phyloP scores from a whole-genome alignment of 2,888 invertebrate genomes.

The Pediacus dermestoides region DNA sequence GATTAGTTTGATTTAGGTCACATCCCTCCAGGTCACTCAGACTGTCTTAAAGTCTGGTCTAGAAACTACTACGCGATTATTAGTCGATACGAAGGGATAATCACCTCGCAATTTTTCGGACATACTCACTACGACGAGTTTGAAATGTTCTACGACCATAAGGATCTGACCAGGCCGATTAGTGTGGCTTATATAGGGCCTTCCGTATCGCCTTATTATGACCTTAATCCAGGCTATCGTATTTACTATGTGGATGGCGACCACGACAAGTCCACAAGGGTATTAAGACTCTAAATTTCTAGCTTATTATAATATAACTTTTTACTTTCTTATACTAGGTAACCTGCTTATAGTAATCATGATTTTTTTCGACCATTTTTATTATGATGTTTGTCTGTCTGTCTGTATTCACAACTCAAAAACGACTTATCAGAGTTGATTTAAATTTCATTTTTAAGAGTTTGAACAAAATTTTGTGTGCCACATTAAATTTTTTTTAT shows the following conservation, averaged over 20 bases:
- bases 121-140: slow-evolving; percentile 94
- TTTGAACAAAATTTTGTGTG: too few relatives aligned
- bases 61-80: slow-evolving; percentile 89
- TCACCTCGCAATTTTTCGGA: slow-evolving; percentile 88
- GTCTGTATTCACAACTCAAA: too few relatives aligned
- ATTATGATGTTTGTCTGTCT: too few relatives aligned
- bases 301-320: too few relatives aligned
- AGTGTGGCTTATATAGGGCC: slow-evolving; percentile 91
- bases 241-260: slow-evolving; percentile 95
- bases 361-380: too few relatives aligned
- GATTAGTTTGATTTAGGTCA: slow-evolving; percentile 63
- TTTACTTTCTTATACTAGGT: too few relatives aligned
- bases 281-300: too few relatives aligned
- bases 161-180: slow-evolving; percentile 77
- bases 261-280: slow-evolving; percentile 77
- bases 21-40: slow-evolving; percentile 91
- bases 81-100: slow-evolving; percentile 83
- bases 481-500: too few relatives aligned
- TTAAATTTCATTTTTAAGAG: too few relatives aligned
- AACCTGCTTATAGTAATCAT: too few relatives aligned
- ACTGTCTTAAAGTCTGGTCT: slow-evolving; percentile 94
- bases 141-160: slow-evolving; percentile 85
- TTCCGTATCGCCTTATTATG: slow-evolving; percentile 89
- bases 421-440: too few relatives aligned
- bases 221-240: slow-evolving; percentile 91